Percentiles rank a stretch among this genome's conserved stretches.
Evolutionary conservation across 2,797 vertebrate genomes (phyloP).

Genomic region (Ctenopoma multispine): DNA sequence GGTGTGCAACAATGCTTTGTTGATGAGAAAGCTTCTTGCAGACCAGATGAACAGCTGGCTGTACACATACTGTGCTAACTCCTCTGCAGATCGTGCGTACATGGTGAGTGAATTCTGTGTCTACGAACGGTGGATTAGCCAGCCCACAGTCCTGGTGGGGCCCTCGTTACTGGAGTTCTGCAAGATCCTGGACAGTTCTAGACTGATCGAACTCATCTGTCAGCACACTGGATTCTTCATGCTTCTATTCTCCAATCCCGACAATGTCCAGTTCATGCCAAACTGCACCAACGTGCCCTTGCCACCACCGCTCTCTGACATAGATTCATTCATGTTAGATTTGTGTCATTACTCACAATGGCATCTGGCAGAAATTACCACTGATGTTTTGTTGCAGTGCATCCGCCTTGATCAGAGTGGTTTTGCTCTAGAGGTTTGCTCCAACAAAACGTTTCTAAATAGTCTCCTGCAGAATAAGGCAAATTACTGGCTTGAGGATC

Average conservation of each 20-base stretch:
- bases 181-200: constrained; percentile 72
- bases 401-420: constrained; percentile 69
- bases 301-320: not conserved
- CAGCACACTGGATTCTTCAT: constrained; percentile 75
- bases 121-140: constrained; percentile 78
- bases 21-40: constrained; percentile 73
- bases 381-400: constrained; percentile 73
- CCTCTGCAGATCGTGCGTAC: constrained; percentile 53
- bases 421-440: constrained; percentile 77
- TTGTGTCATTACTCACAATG: constrained; percentile 82
- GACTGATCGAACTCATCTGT: constrained; percentile 75
- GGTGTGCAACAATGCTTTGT: constrained; percentile 72
- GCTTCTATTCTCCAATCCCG: constrained; percentile 72
- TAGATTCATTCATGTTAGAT: constrained; percentile 9
- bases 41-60: constrained; percentile 81
- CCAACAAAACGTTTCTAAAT: constrained; percentile 74
- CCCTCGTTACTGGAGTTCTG: constrained; percentile 77
- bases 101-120: constrained; percentile 75
- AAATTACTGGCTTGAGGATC: constrained; percentile 73
- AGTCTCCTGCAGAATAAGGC: constrained; percentile 60
- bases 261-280: constrained; percentile 70
- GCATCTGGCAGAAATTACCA: constrained; percentile 55
- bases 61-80: constrained; percentile 79
- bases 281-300: constrained; percentile 71
- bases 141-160: constrained; percentile 36